These are phyloP conservation scores for Brachypodius melanocephalos DNA, from an alignment of 2,113 vertebrate species.

Conservation along the genomic window DNA sequence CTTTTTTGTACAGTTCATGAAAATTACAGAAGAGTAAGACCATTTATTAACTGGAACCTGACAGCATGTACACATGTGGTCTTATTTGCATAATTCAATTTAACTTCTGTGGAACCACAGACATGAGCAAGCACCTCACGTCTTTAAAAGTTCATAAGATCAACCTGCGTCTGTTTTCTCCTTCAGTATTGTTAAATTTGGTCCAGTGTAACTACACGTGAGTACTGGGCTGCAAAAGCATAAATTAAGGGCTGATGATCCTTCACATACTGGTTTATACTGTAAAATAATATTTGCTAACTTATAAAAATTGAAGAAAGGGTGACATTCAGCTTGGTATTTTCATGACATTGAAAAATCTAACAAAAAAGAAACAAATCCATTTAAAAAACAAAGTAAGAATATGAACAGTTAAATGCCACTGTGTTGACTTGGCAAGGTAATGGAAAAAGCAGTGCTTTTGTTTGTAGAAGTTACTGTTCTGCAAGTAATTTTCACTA, in stretches of 20 bases:
- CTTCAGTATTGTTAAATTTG: not conserved
- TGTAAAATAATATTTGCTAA: not conserved
- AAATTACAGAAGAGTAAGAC: not conserved
- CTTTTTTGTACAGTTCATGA: not conserved
- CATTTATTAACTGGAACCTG: slow-evolving; percentile 1
- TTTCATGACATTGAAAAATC: not conserved
- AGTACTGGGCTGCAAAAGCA: not conserved
- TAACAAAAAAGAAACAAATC: not conserved
- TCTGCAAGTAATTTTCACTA: not conserved
- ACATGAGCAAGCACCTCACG: not conserved
- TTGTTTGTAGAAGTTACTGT: not conserved
- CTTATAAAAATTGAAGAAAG: not conserved
- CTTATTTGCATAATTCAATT: slow-evolving; percentile 3
- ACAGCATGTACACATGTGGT: not conserved
- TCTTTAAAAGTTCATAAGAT: not conserved
- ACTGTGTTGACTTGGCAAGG: not conserved
- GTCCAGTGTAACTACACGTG: not conserved
- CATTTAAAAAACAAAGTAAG: not conserved
- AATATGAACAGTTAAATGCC: not conserved
- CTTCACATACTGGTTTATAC: not conserved
- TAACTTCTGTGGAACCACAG: not conserved
- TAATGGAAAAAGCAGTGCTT: not conserved
- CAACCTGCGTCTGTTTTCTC: not conserved
- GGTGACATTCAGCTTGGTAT: not conserved
- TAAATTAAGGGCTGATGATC: not conserved